Evolutionary conservation across 2,797 vertebrate genomes (phyloP).

Genomic region (Eulemur coronatus): DNA sequence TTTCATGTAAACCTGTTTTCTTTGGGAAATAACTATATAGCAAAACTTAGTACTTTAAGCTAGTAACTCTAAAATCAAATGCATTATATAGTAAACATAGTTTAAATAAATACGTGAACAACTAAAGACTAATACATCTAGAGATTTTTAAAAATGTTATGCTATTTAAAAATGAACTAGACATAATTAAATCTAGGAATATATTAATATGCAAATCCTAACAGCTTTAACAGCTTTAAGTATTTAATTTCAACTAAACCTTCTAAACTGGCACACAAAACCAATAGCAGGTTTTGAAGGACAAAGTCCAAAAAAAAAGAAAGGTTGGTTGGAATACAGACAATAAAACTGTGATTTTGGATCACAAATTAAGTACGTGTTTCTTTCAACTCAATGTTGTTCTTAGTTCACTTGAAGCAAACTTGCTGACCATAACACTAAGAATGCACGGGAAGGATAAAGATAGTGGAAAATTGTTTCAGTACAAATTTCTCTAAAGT

Average conservation of each 20-base stretch:
- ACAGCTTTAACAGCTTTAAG: neutral
- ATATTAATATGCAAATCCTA: neutral
- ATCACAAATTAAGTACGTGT: neutral
- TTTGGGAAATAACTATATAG: neutral
- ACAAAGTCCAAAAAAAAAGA: neutral
- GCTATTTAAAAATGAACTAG: neutral
- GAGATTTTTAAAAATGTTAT: neutral
- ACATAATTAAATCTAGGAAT: neutral
- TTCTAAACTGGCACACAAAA: neutral
- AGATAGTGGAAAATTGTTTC: neutral
- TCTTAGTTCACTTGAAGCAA: neutral
- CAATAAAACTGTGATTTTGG: neutral
- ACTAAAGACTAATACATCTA: neutral
- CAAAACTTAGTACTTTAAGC: neutral
- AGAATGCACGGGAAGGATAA: neutral
- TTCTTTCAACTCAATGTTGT: neutral
- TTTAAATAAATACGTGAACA: neutral
- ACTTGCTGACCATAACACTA: neutral
- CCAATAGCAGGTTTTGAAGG: neutral
- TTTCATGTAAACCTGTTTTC: neutral
- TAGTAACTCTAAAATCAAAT: neutral
- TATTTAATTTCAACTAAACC: slow-evolving; percentile 20
- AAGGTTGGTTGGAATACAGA: neutral
- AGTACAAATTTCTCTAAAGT: neutral
- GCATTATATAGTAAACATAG: neutral